Conservation (phyloP, 2,797 vertebrate species). For the Vipera latastei region DNA sequence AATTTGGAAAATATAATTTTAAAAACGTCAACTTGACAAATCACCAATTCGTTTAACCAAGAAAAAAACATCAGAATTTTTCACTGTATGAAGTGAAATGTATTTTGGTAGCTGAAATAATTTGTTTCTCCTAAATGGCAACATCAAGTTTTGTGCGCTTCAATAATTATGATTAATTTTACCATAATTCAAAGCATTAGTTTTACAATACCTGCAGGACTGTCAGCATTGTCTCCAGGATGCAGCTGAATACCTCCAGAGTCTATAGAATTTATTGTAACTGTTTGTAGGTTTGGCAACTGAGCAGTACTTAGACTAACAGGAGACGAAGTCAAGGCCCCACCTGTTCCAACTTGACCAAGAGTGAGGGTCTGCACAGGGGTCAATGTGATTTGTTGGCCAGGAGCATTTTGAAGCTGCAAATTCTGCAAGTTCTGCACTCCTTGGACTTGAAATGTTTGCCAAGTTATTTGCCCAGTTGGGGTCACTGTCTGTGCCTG, state of each 20-base stretch:
- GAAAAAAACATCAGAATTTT: constrained; percentile 4
- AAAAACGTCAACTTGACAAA: background rate
- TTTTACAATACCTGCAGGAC: constrained; percentile 82
- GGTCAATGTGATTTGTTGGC: constrained; percentile 97
- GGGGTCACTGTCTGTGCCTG: constrained; percentile 98
- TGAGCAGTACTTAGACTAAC: constrained; percentile 90
- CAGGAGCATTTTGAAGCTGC: constrained; percentile 91
- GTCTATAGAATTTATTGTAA: constrained; percentile 92
- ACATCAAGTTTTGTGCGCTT: background rate
- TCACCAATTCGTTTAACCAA: background rate
- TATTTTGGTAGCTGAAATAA: background rate
- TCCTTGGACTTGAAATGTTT: constrained; percentile 99
- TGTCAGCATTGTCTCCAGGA: constrained; percentile 85
- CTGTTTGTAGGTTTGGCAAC: constrained; percentile 97
- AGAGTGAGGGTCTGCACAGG: constrained; percentile 96
- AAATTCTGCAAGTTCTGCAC: constrained; percentile 98
- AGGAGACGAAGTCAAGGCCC: constrained; percentile 79
- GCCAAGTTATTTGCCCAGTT: constrained; percentile 99
- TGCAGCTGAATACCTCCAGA: constrained; percentile 88
- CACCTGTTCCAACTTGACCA: constrained; percentile 84
- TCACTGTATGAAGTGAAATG: background rate
- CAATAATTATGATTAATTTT: background rate
- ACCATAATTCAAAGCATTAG: constrained; percentile 28
- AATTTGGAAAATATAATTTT: background rate
- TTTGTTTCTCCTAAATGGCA: constrained; percentile 16